Percentiles rank a stretch among this genome's conserved stretches.
phyloP scores from a whole-genome alignment of 2,888 invertebrate genomes.

The Acleris emargana region DNA sequence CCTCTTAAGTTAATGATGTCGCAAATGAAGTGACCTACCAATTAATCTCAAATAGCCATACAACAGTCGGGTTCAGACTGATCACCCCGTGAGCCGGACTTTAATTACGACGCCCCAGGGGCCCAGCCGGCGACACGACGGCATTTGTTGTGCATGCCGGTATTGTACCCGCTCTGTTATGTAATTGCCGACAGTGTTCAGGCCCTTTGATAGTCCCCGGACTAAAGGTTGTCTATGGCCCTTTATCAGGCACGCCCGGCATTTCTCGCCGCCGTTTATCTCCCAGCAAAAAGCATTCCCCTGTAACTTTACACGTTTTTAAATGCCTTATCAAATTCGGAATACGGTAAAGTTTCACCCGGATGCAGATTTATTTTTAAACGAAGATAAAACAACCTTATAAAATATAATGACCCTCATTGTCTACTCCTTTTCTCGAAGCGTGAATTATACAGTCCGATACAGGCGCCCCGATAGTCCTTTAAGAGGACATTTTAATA shows the following conservation, averaged over 20 bases:
- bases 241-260: slow-evolving; percentile 29
- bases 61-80: slow-evolving; percentile 43
- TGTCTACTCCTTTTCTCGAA: slow-evolving; percentile 71
- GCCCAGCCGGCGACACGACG: slow-evolving; percentile 69
- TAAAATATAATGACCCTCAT: slow-evolving; percentile 71
- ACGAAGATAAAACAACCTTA: slow-evolving; percentile 52
- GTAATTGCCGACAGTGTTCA: slow-evolving; percentile 62
- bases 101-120: slow-evolving; percentile 77
- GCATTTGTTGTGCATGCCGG: slow-evolving; percentile 65
- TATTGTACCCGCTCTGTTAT: slow-evolving; percentile 63
- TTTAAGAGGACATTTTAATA: slow-evolving; percentile 83
- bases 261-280: slow-evolving; percentile 35
- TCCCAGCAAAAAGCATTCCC: slow-evolving; percentile 34
- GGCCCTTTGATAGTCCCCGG: slow-evolving; percentile 51
- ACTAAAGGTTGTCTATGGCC: slow-evolving; percentile 37
- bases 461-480: slow-evolving; percentile 80
- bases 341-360: slow-evolving; percentile 19
- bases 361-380: slow-evolving; percentile 31
- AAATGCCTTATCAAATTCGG: slow-evolving; percentile 22
- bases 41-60: slow-evolving; percentile 24
- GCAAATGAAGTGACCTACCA: slow-evolving; percentile 26
- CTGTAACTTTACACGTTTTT: slow-evolving; percentile 28
- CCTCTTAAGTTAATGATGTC: slow-evolving; percentile 14
- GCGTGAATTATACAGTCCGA: slow-evolving; percentile 83
- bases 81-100: slow-evolving; percentile 63